phyloP scores from a whole-genome alignment of 1,140 invertebrate genomes.

The Listronotus bonariensis region DNA sequence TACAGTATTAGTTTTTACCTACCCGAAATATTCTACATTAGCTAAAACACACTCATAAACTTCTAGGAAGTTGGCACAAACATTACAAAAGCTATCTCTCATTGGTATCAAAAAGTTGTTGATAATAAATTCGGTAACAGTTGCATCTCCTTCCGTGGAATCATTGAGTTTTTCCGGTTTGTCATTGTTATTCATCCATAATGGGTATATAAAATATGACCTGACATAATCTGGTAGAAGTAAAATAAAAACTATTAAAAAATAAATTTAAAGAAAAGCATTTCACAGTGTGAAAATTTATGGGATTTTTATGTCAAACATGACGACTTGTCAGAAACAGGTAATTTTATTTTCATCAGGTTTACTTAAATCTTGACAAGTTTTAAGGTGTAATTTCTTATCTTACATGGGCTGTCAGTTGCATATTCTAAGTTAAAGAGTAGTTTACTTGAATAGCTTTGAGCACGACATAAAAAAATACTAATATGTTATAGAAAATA shows the following conservation, averaged over 20 bases:
- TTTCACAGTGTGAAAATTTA: conserved; percentile 16
- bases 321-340: conserved; percentile 10
- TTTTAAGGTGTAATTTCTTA: too few species aligned
- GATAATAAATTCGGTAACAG: conserved; percentile 29
- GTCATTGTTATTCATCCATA: conserved; percentile 10
- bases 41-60: conserved; percentile 33
- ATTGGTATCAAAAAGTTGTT: conserved; percentile 26
- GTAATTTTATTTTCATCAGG: background rate
- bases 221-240: conserved; percentile 12
- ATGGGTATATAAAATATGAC: conserved; percentile 27
- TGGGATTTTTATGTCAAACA: conserved; percentile 15
- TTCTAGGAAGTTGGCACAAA: conserved; percentile 32
- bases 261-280: conserved; percentile 21
- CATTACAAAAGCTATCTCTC: conserved; percentile 29
- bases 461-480: too few species aligned
- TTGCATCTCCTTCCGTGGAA: conserved; percentile 10
- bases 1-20: background rate
- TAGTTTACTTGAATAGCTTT: too few species aligned
- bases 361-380: too few species aligned
- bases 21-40: conserved; percentile 9
- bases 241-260: conserved; percentile 13
- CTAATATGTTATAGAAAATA: too few species aligned
- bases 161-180: background rate
- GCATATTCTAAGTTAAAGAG: too few species aligned
- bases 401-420: too few species aligned